Evolutionary conservation across 37 sponge, comb jelly and placozoan genomes (phyloP), one percentile per base, ranked within the genome.

Genomic region (Theonella swinhoei): DNA sequence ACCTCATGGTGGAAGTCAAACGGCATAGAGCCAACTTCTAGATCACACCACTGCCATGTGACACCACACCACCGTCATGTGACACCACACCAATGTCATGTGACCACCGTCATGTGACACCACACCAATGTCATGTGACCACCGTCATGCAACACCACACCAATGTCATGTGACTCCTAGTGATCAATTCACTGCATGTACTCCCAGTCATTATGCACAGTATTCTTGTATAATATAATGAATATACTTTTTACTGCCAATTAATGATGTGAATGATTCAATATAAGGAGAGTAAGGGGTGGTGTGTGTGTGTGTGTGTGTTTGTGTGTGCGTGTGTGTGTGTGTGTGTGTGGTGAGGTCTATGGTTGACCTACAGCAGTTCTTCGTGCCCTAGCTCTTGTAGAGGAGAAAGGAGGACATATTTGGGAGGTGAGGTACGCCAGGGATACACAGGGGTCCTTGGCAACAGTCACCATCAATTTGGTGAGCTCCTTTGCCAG

Each of bases 1-100:
- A 99, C 72, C 83, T 99, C 64, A 99, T 99, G 99, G 99, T 99
- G 4, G 99, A 99, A 68, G 95, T 99, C 38, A 96, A 96, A 83
- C 96, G 96, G 81, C 85, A 96, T 39, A 84, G 78, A 34, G 85
- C 90, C 65, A 88, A 54, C 54, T 47, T 47, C 54, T 47, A 47
- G 54, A 47, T 47, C 54, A 47, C 54, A 47, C 54, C 54, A 47
- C 54, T 14, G 54, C 14, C 54, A 47, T 47, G 54, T 47, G 54
- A 47, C 54, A 47, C 14, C 54, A 47, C 54, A 47, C 54, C 54
- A 47, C 14, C 14, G 54, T 47, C 54, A 47, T 47, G 54, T 47
- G 54, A 47, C 54, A 47, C 14, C 14, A 47, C 54, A 47, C 54
- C 54, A 47, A 17, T 47, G 54, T 47, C 54, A 47, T 47, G 54